Evolutionary conservation across 37 sponge, comb jelly and placozoan species (phyloP).

Genomic region (Aplysina aerophoba): DNA sequence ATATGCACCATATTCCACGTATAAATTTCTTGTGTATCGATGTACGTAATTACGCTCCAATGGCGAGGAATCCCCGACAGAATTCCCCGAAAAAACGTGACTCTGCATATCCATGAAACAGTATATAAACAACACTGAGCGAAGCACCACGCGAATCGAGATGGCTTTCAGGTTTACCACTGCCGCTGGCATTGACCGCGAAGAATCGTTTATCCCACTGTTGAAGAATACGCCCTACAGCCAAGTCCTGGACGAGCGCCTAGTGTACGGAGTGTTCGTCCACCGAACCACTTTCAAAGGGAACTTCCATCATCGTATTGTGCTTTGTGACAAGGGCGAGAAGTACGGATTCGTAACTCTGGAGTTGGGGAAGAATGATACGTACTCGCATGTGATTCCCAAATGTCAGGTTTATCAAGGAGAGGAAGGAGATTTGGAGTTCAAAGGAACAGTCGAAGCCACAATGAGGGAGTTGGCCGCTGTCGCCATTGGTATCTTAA

Average conservation of each 20-base stretch:
- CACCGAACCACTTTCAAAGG: background rate
- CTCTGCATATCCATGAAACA: no score
- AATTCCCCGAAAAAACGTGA: no score
- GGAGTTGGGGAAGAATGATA: background rate
- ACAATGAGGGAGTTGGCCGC: background rate
- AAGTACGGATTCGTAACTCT: background rate
- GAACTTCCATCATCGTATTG: slow-evolving; percentile 2
- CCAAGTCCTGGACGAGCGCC: background rate
- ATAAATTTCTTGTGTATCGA: no score
- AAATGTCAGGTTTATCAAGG: background rate
- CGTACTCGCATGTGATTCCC: background rate
- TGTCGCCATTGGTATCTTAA: background rate
- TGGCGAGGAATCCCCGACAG: no score
- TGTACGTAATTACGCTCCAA: no score
- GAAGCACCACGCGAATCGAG: no score
- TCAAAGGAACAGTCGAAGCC: background rate
- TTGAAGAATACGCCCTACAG: background rate
- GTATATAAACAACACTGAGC: no score
- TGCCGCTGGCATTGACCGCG: background rate
- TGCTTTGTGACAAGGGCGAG: background rate
- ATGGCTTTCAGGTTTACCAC: background rate
- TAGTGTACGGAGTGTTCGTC: background rate
- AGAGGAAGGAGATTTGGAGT: background rate
- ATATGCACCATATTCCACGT: no score
- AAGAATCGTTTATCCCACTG: background rate